Base-by-base conservation (phyloP, 2,113 vertebrate species). In the Paradoxurus hermaphroditus region DNA sequence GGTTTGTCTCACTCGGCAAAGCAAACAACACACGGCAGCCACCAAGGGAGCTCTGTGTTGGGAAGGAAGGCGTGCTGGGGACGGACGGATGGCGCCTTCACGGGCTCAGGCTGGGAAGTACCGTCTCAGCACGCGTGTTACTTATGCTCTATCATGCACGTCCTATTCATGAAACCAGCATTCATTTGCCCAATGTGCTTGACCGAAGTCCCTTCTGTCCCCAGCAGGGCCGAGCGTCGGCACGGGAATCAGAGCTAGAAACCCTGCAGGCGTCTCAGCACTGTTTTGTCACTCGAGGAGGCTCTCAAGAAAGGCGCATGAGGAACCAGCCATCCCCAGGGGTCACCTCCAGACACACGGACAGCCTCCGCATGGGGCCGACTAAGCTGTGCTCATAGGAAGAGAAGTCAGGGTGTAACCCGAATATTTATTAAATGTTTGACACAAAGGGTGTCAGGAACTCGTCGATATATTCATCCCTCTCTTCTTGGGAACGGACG, bases 351-450 rank as follows among this genome's bases (percentile, higher is more conserved):
- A 63, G 44, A 88, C 14, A 19, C 53, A 78, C 15, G 51, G 8
- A 13, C 0, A 0, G 34, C 23, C 82, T 53, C 44, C 14, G 18
- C n/a, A 36, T 8, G 4, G 0, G 18, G 73, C 75, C 0, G n/a
- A n/a, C n/a, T n/a, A n/a, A 78, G 18, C 63, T 65, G 36, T 49
- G 46, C 41, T 21, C 12, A 0, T 13, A 6, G 5, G 41, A 41
- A 63, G 94, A 34, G 34, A 90, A 77, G 49, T 29, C 59, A 39
- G 82, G 34, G 19, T 56, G 23, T 13, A 21, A 79, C 16, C 53
- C 31, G 31, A 46, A 34, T 41, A 51, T 14, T 39, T 63, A 41
- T 11, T n/a, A 16, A 39, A 15, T 53, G 25, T 65, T 70, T 53
- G n/a, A 73, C 44, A 78, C 44, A 29, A 36, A 14, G 49, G 51